These are phyloP conservation scores for Drosophila neocordata DNA, from an alignment of 1,140 invertebrate genomes.

Conservation along the genomic window DNA sequence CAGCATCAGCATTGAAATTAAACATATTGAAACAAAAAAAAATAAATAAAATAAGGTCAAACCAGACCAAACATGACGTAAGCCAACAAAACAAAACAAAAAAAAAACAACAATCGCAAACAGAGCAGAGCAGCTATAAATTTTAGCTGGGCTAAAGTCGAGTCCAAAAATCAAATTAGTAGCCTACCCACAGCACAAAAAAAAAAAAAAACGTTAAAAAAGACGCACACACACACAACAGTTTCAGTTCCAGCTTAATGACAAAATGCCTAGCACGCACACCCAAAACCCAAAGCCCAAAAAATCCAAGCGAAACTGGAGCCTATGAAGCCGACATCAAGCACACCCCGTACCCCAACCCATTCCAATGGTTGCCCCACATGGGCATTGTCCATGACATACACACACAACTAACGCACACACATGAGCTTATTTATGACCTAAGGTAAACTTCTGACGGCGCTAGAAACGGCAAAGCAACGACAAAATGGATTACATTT, in stretches of 20 bases:
- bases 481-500: slow-evolving; percentile 43
- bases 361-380: slow-evolving; percentile 47
- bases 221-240: slow-evolving; percentile 7
- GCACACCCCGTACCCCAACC: slow-evolving; percentile 32
- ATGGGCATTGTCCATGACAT: slow-evolving; percentile 57
- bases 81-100: slow-evolving; percentile 36
- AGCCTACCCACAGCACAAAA: slow-evolving; percentile 27
- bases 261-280: slow-evolving; percentile 60
- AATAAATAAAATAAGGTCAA: slow-evolving; percentile 35
- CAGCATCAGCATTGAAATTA: slow-evolving; percentile 42
- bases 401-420: slow-evolving; percentile 12
- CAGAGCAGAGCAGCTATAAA: slow-evolving; percentile 46
- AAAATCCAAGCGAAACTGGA: slow-evolving; percentile 40
- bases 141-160: slow-evolving; percentile 31
- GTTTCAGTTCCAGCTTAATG: slow-evolving; percentile 59
- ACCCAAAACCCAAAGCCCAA: slow-evolving; percentile 40
- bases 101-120: slow-evolving; percentile 29
- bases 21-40: slow-evolving; percentile 6
- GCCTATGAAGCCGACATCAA: slow-evolving; percentile 8
- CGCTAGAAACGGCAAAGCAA: slow-evolving; percentile 28
- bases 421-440: slow-evolving; percentile 50
- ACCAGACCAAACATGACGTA: slow-evolving; percentile 46
- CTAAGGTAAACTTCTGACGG: slow-evolving; percentile 59
- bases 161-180: slow-evolving; percentile 60
- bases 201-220: slow-evolving; percentile 26